Evolutionary conservation across 1,140 invertebrate genomes (phyloP).

Genomic region (Ruditapes philippinarum): DNA sequence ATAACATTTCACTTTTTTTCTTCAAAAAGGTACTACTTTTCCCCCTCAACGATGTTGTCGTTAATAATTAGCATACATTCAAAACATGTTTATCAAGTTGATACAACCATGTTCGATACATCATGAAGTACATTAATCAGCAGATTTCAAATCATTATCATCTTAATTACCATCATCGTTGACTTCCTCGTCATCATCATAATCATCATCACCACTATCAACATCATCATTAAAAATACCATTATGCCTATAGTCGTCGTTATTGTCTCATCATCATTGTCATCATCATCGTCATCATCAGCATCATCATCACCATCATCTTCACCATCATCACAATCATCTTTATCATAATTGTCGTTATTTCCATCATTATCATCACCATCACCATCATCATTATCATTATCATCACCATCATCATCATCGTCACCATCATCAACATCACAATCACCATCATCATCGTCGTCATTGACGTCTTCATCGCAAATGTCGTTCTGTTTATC

Average conservation of each 20-base stretch:
- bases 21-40: no score
- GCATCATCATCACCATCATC: conserved; percentile 46
- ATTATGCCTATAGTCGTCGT: conserved; percentile 15
- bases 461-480: conserved; percentile 10
- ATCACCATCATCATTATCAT: conserved; percentile 44
- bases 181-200: background rate
- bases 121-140: no score
- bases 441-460: conserved; percentile 31
- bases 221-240: conserved; percentile 33
- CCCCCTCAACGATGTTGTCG: no score
- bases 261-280: conserved; percentile 27
- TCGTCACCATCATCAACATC: conserved; percentile 16
- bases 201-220: conserved; percentile 32
- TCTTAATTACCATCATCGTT: background rate
- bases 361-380: conserved; percentile 53
- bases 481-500: background rate
- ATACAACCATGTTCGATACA: no score
- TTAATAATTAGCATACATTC: no score
- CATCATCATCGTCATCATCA: conserved; percentile 38
- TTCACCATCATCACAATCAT: conserved; percentile 42
- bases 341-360: conserved; percentile 41
- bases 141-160: no score
- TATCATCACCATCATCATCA: conserved; percentile 23
- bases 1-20: no score
- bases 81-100: no score